Percentiles rank a stretch among this genome's conserved stretches.
These are phyloP conservation scores for Graptemys geographica DNA, from an alignment of 2,797 vertebrate genomes.

Conservation along the genomic window DNA sequence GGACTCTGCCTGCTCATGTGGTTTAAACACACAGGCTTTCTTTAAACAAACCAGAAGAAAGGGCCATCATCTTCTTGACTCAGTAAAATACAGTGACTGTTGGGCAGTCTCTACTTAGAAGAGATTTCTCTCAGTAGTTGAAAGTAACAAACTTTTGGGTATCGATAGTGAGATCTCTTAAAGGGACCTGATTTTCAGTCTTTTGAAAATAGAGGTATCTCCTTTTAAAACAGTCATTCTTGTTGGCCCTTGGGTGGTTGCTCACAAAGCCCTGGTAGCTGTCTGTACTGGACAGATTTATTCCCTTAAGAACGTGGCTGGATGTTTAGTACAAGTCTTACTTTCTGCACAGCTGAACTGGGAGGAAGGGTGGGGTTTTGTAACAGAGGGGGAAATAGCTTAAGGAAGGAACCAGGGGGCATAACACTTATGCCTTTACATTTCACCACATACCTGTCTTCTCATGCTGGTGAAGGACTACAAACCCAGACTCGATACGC, in stretches of 20 bases:
- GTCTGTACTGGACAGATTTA: not conserved
- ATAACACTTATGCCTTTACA: not conserved
- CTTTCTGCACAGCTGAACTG: fast-evolving
- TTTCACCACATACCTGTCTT: not conserved
- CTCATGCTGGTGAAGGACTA: not conserved
- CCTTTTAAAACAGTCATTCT: not conserved
- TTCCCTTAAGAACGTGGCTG: not conserved
- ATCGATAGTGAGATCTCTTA: not conserved
- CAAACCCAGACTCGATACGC: not conserved
- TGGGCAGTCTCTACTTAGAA: not conserved
- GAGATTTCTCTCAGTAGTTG: not conserved
- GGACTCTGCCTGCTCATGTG: not conserved
- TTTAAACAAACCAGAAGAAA: not conserved
- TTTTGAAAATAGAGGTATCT: not conserved
- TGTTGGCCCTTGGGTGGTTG: not conserved
- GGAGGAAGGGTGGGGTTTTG: not conserved
- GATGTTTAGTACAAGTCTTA: not conserved
- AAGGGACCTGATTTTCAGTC: not conserved
- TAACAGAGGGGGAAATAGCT: not conserved
- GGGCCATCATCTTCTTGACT: not conserved
- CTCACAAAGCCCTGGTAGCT: not conserved
- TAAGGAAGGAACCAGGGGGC: not conserved
- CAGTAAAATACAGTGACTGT: not conserved
- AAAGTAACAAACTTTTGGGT: not conserved
- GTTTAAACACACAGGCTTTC: not conserved